Conservation (phyloP, 2,113 vertebrate species). For the Nesogale talazaci region DNA sequence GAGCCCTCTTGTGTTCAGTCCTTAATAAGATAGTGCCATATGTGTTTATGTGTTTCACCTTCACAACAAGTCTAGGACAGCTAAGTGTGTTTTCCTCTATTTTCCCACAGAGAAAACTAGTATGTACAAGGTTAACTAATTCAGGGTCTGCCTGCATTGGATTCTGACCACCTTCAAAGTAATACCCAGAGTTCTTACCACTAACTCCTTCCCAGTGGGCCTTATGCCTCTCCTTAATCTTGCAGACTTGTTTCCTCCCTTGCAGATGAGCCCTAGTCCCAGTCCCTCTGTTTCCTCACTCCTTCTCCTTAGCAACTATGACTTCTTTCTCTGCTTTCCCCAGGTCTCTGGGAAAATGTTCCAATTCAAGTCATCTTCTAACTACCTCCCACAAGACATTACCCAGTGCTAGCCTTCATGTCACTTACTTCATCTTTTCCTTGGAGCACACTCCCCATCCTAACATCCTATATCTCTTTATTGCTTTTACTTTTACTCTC, state of each 20-base stretch:
- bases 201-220: not conserved
- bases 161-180: not conserved
- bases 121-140: not conserved
- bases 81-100: not conserved
- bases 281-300: rapidly evolving
- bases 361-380: not conserved
- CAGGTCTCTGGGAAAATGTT: not conserved
- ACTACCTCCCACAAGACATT: not conserved
- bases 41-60: not conserved
- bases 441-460: not conserved
- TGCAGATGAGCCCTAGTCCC: no score
- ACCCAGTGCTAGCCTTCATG: not conserved
- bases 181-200: not conserved
- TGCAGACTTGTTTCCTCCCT: no score
- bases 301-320: not conserved
- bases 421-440: slow-evolving; percentile 13
- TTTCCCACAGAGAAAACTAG: not conserved
- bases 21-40: not conserved
- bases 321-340: not conserved
- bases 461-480: not conserved
- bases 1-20: not conserved
- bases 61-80: not conserved
- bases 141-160: not conserved
- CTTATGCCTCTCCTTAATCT: not conserved
- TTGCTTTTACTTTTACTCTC: slow-evolving; percentile 25